Evolutionary conservation across 2,113 vertebrate genomes (phyloP), one percentile per base, ranked within the genome.

Genomic region (Riparia riparia): DNA sequence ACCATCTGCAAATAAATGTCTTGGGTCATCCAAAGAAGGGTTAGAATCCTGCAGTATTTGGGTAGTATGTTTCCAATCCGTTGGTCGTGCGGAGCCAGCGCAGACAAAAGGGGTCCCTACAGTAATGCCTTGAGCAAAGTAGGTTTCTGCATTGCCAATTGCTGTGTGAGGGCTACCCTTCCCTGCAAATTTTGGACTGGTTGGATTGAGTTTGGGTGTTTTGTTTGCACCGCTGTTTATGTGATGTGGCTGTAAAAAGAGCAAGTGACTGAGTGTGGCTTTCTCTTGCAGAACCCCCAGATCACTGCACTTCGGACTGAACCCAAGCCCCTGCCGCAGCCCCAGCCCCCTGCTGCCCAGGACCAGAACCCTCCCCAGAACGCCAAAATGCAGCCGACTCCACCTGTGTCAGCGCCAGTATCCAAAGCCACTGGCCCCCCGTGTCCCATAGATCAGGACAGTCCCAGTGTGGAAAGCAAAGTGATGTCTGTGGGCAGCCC

Each of bases 341-440:
- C 98, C 24, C 98, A 99, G 94, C 98, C 98, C 51, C 90, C 99
- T 1, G 96, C 98, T 68, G 93, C 89, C 86, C 98, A 98, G 96
- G 99, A 99, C 94, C 99, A 99, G 98, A 99, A 98, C 96, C 98
- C 99, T 97, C 98, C 99, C 91, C 98, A 99, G 97, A 99, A 98
- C 28, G 96, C 99, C 95, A 99, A 99, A 97, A 98, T 98, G 97
- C 98, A 99, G 97, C 98, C 98, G 49, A 98, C 99, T 92, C 98
- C 99, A 87, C 98, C 98, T 0, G 81, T 97, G 94, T 97, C 98
- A 81, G 98, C 97, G 3, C 97, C 98, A 65, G 98, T 98, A 95
- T 93, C 97, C 96, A 98, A 99, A 96, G 93, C 98, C 72, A 41
- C 97, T 13, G 97, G 78, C 2, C 95, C 98, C 9, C 94, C 97